Evolutionary conservation across 2,113 vertebrate species (phyloP).

Genomic region (Gnathochromis pfefferi): DNA sequence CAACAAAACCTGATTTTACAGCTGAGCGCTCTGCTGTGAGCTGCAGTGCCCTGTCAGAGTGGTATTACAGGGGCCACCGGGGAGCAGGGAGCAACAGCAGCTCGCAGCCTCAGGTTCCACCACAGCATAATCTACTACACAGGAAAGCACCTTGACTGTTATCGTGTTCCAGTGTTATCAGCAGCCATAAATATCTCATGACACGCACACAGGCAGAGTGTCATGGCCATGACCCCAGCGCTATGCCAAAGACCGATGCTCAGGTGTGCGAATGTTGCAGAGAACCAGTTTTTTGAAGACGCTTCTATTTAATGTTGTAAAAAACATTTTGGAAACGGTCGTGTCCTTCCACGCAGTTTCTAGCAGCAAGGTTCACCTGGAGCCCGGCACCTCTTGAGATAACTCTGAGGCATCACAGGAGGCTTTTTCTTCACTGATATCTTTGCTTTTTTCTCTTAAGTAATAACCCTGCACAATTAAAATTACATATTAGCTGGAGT

Average conservation of each 20-base stretch:
- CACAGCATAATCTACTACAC: background rate
- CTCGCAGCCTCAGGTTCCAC: background rate
- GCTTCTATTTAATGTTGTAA: background rate
- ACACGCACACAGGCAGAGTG: background rate
- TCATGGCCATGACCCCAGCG: background rate
- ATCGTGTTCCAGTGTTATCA: conserved; percentile 22
- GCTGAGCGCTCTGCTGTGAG: conserved; percentile 4
- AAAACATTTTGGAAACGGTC: background rate
- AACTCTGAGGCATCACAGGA: background rate
- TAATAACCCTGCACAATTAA: background rate
- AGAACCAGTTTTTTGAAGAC: background rate
- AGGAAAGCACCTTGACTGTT: background rate
- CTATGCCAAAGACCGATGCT: background rate
- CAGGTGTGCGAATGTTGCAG: background rate
- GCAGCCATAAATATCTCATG: background rate
- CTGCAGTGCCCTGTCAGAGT: background rate
- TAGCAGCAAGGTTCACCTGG: background rate
- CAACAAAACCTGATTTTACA: conserved; percentile 5
- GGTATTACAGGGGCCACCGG: background rate
- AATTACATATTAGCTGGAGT: background rate
- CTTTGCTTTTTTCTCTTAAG: background rate
- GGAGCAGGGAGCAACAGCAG: background rate
- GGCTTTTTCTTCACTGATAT: background rate
- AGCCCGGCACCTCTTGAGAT: background rate
- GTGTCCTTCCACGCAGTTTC: background rate